Base-by-base conservation (phyloP, 2,888 invertebrate species). In the Volucella inflata region DNA sequence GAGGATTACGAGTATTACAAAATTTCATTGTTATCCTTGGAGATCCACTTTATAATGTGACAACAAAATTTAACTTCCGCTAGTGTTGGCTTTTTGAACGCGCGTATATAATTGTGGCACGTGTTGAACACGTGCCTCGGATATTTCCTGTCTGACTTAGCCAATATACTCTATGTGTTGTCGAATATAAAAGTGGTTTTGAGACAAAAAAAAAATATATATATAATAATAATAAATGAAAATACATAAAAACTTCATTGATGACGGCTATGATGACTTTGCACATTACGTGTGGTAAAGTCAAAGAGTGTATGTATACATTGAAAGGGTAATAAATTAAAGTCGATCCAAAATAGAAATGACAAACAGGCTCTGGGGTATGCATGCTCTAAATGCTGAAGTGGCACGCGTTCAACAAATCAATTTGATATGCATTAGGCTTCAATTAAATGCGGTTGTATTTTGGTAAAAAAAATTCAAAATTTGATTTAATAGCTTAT, bases 81-180 rank as follows among this genome's bases (percentile, higher is more conserved):
- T 36, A 9, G 48, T 53, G 17, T 36, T 64, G 21, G 55, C 42
- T 51, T 44, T 48, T 64, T 53, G 30, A 48, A 53, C 11, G 87
- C 87, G 90, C 90, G 89, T 91, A 88, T 87, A 90, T 90, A 90
- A 90, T 90, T 90, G 90, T 87, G 88, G 89, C 90, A 88, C 89
- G 89, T 89, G 91, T 88, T 89, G 89, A 90, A 89, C 91, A 91
- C 91, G 90, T 90, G 91, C 91, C 89, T 8, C 14, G n/a, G 30
- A 67, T 81, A 81, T 81, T 80, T 80, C 74, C 79, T 80, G 68
- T 40, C 40, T 42, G 12, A 17, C 10, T 10, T 40, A 44, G 9
- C 21, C 30, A 16, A 71, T 46, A 42, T 65, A 51, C 48, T 48
- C 71, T 79, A 36, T 17, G 21, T 53, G 30, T 51, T 16, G 60